Conservation (phyloP, 2,797 vertebrate genomes). For the Lithobates sylvaticus region DNA sequence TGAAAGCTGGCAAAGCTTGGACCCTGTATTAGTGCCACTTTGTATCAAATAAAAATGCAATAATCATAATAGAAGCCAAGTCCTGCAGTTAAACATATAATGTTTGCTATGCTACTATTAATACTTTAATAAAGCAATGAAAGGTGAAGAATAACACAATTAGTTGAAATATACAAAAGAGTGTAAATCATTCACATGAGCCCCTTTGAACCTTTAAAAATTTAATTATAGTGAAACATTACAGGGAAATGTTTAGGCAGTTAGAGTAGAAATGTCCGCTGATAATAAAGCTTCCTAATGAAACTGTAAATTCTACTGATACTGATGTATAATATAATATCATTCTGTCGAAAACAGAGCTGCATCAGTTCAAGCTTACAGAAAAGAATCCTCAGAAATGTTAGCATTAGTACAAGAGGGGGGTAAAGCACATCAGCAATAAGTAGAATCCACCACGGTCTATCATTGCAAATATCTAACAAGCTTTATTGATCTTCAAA, state of each 20-base stretch:
- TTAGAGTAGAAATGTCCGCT: background rate
- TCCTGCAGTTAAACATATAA: conserved; percentile 17
- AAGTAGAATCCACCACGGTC: no score
- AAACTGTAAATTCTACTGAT: conserved; percentile 16
- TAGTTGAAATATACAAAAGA: conserved; percentile 10
- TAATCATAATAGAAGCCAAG: conserved; percentile 16
- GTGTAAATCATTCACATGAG: conserved; percentile 19
- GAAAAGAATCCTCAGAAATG: background rate
- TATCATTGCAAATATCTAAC: no score
- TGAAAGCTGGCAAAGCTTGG: conserved; percentile 51
- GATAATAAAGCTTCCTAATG: background rate
- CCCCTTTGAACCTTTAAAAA: conserved; percentile 18
- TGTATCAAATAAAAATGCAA: conserved; percentile 47
- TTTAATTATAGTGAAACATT: conserved; percentile 15
- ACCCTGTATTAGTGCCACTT: conserved; percentile 34
- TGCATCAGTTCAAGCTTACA: background rate
- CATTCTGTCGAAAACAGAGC: background rate
- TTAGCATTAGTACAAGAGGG: no score
- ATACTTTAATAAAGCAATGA: conserved; percentile 24
- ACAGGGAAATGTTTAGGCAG: conserved; percentile 19
- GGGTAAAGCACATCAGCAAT: no score
- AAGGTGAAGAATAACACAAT: conserved; percentile 29
- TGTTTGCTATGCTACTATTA: background rate
- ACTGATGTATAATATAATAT: background rate
- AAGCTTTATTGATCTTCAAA: no score